Evolutionary conservation across 2,888 invertebrate species (phyloP).

Genomic region (Sialis fuliginosa): DNA sequence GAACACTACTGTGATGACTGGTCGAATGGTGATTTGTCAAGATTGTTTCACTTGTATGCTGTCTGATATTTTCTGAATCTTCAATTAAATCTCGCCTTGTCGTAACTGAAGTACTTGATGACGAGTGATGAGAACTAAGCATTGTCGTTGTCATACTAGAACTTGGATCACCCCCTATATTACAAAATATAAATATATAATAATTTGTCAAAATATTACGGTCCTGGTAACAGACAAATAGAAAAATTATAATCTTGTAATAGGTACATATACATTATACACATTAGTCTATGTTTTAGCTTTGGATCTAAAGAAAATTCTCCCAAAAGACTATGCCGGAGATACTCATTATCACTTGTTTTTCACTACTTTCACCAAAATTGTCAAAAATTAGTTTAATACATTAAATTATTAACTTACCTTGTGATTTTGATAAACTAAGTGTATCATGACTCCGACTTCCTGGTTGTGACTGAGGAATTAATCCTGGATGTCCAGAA

Average conservation of each 20-base stretch:
- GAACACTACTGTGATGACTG: slow-evolving; percentile 44
- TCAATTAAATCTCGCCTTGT: slow-evolving; percentile 44
- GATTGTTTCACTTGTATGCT: slow-evolving; percentile 44
- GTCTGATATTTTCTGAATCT: slow-evolving; percentile 32
- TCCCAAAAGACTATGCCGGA: no score
- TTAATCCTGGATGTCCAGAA: background rate
- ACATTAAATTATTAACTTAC: no score
- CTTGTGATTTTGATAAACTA: slow-evolving; percentile 13
- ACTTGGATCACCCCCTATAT: slow-evolving; percentile 9
- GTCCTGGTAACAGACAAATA: background rate
- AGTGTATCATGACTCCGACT: slow-evolving; percentile 49
- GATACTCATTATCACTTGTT: no score
- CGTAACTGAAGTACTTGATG: slow-evolving; percentile 52
- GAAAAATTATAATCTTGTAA: background rate
- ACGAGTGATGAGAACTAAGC: slow-evolving; percentile 49
- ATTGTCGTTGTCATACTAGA: slow-evolving; percentile 43
- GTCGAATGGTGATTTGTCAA: slow-evolving; percentile 48
- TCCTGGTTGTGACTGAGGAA: slow-evolving; percentile 39
- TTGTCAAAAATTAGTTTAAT: no score
- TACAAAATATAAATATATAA: background rate
- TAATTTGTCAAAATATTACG: no score
- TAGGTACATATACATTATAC: background rate
- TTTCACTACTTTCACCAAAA: background rate
- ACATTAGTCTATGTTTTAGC: no score
- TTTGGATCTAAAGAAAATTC: no score